These are phyloP conservation scores for Trichopoda pennipes DNA, from an alignment of 2,888 invertebrate genomes.

Conservation along the genomic window DNA sequence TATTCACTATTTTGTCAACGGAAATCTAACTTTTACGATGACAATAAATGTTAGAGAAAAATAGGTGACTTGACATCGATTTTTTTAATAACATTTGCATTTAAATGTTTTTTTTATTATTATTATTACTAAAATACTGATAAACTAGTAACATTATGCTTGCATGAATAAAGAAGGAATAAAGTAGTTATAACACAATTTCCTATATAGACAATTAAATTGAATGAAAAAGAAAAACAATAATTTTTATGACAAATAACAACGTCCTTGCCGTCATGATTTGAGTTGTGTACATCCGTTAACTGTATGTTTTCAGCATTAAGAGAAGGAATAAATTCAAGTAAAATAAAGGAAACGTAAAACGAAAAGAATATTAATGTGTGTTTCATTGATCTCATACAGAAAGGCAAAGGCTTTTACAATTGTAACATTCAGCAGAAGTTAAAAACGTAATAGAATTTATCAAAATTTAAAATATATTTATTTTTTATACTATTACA, in stretches of 20 bases:
- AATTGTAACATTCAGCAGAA: too few species aligned
- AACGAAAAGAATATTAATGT: too few species aligned
- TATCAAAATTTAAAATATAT: too few species aligned
- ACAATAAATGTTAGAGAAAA: slow-evolving; percentile 21
- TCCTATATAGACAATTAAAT: slow-evolving; percentile 36
- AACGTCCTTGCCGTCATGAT: slow-evolving; percentile 23
- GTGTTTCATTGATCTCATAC: too few species aligned
- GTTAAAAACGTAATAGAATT: too few species aligned
- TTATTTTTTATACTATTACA: too few species aligned
- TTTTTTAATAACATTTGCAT: background rate
- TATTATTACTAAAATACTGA: slow-evolving; percentile 24
- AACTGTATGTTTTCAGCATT: slow-evolving; percentile 7
- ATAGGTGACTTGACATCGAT: background rate
- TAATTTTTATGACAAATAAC: slow-evolving; percentile 29
- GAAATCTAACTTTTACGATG: slow-evolving; percentile 40
- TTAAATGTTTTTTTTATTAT: slow-evolving; percentile 1
- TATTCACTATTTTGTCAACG: slow-evolving; percentile 11
- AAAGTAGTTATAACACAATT: slow-evolving; percentile 36
- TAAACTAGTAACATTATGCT: slow-evolving; percentile 37
- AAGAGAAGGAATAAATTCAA: background rate
- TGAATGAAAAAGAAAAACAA: slow-evolving; percentile 34
- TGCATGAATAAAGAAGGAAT: slow-evolving; percentile 15
- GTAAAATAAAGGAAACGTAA: too few species aligned
- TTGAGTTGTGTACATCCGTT: slow-evolving; percentile 44
- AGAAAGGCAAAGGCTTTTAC: too few species aligned